phyloP scores from a whole-genome alignment of 2,888 invertebrate genomes.

The Luperina testacea region DNA sequence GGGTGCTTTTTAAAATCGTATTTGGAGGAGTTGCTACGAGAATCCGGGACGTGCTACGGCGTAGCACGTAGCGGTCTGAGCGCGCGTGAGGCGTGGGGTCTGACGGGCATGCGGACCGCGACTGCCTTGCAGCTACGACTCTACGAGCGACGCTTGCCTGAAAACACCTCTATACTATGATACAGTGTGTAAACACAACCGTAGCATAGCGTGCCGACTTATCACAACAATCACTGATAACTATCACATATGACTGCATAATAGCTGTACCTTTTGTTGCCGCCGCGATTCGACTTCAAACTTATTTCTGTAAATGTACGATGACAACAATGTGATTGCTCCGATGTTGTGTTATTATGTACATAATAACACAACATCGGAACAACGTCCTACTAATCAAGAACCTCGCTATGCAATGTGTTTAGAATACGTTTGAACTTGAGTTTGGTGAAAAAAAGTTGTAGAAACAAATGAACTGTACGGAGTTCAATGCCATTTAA shows the following conservation, averaged over 20 bases:
- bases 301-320: slow-evolving; percentile 21
- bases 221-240: slow-evolving; percentile 75
- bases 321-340: slow-evolving; percentile 20
- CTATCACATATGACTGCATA: slow-evolving; percentile 71
- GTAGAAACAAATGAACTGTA: not conserved
- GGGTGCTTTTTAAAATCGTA: not conserved
- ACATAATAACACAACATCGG: no score
- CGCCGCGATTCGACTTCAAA: slow-evolving; percentile 21
- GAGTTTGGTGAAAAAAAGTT: slow-evolving; percentile 3
- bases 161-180: slow-evolving; percentile 60
- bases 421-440: slow-evolving; percentile 10
- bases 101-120: slow-evolving; percentile 74
- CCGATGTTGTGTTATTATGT: slow-evolving; percentile 6
- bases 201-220: slow-evolving; percentile 71
- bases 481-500: not conserved
- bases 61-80: slow-evolving; percentile 73
- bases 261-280: slow-evolving; percentile 61
- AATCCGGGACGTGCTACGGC: slow-evolving; percentile 68
- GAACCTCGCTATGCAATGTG: slow-evolving; percentile 7
- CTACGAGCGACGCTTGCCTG: slow-evolving; percentile 67
- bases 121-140: slow-evolving; percentile 72
- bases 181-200: slow-evolving; percentile 74
- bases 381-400: slow-evolving; percentile 5
- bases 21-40: slow-evolving; percentile 34
- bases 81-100: slow-evolving; percentile 71